phyloP scores from a whole-genome alignment of 2,113 vertebrate genomes.

The Shinisaurus crocodilurus region DNA sequence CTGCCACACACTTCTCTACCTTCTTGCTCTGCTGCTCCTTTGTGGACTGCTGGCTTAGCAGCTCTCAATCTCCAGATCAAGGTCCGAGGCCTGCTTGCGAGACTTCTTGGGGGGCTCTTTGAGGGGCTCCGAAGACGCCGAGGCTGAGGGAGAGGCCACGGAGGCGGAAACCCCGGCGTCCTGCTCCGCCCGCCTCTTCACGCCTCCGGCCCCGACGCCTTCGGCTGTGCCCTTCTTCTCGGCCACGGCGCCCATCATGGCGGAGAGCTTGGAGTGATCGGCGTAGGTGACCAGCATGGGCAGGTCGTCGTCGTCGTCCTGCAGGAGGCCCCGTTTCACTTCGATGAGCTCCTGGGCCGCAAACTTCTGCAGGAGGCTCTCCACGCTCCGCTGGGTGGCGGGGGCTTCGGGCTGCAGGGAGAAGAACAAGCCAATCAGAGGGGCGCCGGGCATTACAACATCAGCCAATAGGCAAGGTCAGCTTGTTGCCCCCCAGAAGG shows the following conservation, averaged over 20 bases:
- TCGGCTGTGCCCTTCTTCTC: constrained; percentile 73
- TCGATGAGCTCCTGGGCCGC: constrained; percentile 93
- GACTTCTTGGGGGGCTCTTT: constrained; percentile 87
- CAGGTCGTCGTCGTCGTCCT: constrained; percentile 68
- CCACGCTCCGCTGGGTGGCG: constrained; percentile 83
- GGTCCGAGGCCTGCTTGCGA: constrained; percentile 83
- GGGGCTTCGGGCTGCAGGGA: constrained; percentile 80
- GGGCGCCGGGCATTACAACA: background rate
- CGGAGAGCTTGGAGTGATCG: constrained; percentile 92
- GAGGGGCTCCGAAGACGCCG: constrained; percentile 63
- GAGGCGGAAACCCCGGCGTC: constrained; percentile 21
- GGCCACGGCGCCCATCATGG: constrained; percentile 86
- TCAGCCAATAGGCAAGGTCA: background rate
- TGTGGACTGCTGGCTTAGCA: constrained; percentile 92
- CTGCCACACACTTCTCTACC: constrained; percentile 66
- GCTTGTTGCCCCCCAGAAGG: background rate
- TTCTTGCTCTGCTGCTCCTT: constrained; percentile 96
- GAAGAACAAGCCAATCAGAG: constrained; percentile 15
- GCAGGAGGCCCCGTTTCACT: constrained; percentile 79
- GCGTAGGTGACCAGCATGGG: constrained; percentile 87
- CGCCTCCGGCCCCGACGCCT: constrained; percentile 60
- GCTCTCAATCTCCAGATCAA: constrained; percentile 94
- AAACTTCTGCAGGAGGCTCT: constrained; percentile 92
- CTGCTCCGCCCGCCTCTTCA: constrained; percentile 63
- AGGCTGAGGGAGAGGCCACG: constrained; percentile 42